These are phyloP conservation scores for Napeogenes sylphis DNA, from an alignment of 2,888 invertebrate species.

Conservation along the genomic window DNA sequence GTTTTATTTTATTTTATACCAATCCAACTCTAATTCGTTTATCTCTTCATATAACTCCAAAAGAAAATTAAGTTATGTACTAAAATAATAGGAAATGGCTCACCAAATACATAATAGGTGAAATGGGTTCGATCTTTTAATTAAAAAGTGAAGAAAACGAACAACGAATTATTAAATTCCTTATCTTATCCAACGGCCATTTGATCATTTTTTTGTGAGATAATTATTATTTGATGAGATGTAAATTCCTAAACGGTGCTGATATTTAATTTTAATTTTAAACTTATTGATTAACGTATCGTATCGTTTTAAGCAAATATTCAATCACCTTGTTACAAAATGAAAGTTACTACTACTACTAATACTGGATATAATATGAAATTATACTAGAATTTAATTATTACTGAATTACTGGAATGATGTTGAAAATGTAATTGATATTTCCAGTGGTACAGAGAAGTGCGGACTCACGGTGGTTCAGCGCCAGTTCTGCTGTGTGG, in stretches of 20 bases:
- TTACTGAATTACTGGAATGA: too few species aligned
- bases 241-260: background rate
- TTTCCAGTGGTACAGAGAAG: conserved; percentile 81
- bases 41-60: too few species aligned
- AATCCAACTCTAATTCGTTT: too few species aligned
- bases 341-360: too few species aligned
- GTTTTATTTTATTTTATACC: too few species aligned
- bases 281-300: background rate
- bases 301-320: too few species aligned
- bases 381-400: too few species aligned
- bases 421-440: conserved; percentile 1
- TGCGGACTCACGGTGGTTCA: conserved; percentile 78
- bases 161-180: background rate
- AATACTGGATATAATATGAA: too few species aligned
- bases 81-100: too few species aligned
- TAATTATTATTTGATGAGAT: background rate
- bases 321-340: too few species aligned
- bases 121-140: background rate
- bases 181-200: conserved; percentile 4
- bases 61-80: too few species aligned
- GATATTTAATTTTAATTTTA: background rate
- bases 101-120: background rate
- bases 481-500: conserved; percentile 82
- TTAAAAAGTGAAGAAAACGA: background rate
- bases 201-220: background rate